A percentile compares a stretch with the other conserved stretches of the same genome.
phyloP scores from a whole-genome alignment of 2,113 vertebrate species.

The Lagenorhynchus albirostris region DNA sequence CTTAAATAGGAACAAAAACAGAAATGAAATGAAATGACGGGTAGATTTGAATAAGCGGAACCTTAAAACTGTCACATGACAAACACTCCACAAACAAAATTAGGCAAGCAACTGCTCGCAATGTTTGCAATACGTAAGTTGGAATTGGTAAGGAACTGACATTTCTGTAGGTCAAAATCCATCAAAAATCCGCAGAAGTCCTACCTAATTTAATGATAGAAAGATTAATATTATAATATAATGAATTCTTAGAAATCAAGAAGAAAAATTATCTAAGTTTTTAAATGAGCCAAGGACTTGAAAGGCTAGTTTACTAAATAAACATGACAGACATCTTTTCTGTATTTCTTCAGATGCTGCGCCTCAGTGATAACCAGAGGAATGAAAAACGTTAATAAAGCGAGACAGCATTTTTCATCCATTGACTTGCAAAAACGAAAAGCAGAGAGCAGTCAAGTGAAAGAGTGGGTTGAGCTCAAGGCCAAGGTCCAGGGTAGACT shows the following conservation, averaged over 20 bases:
- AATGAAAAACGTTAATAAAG: background rate
- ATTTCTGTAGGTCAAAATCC: background rate
- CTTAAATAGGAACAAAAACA: background rate
- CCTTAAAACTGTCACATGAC: background rate
- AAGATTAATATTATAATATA: background rate
- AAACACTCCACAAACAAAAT: background rate
- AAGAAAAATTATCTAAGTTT: background rate
- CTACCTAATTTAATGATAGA: background rate
- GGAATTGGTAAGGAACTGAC: background rate
- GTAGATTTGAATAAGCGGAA: background rate
- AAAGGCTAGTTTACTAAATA: too few species aligned
- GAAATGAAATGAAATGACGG: background rate
- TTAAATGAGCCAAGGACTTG: background rate
- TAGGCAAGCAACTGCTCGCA: background rate
- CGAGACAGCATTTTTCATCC: background rate
- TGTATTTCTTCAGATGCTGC: background rate
- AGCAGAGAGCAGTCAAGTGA: background rate
- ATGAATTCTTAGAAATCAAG: background rate
- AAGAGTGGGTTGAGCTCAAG: background rate
- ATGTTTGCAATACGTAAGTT: too few species aligned
- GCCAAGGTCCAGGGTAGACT: background rate
- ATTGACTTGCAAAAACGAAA: background rate
- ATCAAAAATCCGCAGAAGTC: background rate
- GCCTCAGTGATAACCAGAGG: background rate
- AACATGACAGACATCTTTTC: background rate